Percentiles rank a stretch among this genome's conserved stretches.
Conservation (phyloP, 2,797 vertebrate genomes). For the Phataginus tricuspis region DNA sequence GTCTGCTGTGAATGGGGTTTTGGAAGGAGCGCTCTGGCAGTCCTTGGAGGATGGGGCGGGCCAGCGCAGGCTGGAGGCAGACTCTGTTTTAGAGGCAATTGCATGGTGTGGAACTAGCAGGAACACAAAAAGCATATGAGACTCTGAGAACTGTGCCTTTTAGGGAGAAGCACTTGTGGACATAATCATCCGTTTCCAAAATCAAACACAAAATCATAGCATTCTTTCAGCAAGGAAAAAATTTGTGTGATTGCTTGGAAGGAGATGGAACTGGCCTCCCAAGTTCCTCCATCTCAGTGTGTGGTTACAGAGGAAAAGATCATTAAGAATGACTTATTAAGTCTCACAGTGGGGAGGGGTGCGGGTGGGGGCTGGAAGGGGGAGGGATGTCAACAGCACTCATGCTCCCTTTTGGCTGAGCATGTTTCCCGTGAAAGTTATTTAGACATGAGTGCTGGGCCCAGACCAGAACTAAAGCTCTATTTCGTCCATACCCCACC, state of each 20-base stretch:
- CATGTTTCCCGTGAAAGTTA: background rate
- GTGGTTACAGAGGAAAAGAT: background rate
- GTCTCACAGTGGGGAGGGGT: background rate
- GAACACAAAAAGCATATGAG: background rate
- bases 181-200: background rate
- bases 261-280: background rate
- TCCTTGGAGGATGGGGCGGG: no score
- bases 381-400: background rate
- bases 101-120: background rate
- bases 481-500: background rate
- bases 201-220: background rate
- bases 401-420: background rate
- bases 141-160: background rate
- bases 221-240: background rate
- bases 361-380: background rate
- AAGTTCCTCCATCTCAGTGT: background rate
- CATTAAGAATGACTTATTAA: background rate
- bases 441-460: no score
- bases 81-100: background rate
- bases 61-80: background rate
- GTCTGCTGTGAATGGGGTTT: background rate
- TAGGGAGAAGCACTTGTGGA: background rate
- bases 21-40: background rate
- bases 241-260: background rate
- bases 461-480: background rate